Percentiles rank a stretch among this genome's conserved stretches.
phyloP scores from a whole-genome alignment of 2,797 vertebrate genomes.

The Pantherophis vulpinus region DNA sequence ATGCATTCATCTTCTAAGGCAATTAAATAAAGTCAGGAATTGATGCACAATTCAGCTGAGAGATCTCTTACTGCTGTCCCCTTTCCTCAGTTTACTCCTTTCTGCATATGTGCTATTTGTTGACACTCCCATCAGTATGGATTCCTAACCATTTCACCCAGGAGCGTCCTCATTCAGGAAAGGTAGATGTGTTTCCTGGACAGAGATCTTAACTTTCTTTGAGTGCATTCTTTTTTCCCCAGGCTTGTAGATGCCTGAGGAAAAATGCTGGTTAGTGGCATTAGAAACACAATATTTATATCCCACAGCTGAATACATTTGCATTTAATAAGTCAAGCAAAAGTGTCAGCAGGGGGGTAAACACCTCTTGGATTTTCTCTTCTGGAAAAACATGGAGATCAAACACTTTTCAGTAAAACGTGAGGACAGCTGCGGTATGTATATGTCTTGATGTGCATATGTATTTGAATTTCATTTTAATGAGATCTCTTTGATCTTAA shows the following conservation, averaged over 20 bases:
- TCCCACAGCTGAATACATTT: slow-evolving; percentile 78
- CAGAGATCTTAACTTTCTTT: slow-evolving; percentile 30
- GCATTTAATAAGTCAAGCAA: slow-evolving; percentile 76
- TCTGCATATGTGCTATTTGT: background rate
- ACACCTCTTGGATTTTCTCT: slow-evolving; percentile 77
- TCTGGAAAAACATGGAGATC: slow-evolving; percentile 75
- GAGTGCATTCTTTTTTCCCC: background rate
- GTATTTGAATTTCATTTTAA: slow-evolving; percentile 56
- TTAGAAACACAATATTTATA: slow-evolving; percentile 74
- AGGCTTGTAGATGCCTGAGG: slow-evolving; percentile 50
- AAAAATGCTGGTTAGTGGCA: slow-evolving; percentile 59
- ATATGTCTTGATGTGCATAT: slow-evolving; percentile 38
- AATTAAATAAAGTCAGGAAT: slow-evolving; percentile 87
- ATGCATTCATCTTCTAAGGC: slow-evolving; percentile 84
- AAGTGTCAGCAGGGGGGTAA: slow-evolving; percentile 72
- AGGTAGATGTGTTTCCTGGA: background rate
- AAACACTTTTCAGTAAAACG: slow-evolving; percentile 77
- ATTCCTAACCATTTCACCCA: background rate
- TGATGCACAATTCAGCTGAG: slow-evolving; percentile 81
- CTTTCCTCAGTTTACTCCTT: slow-evolving; percentile 19
- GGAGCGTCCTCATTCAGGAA: rapidly evolving
- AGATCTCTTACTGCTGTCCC: slow-evolving; percentile 64
- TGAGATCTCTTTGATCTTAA: slow-evolving; percentile 70
- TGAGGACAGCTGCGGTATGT: slow-evolving; percentile 34
- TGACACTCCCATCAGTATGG: background rate